Base-by-base conservation (phyloP, 1,140 invertebrate genomes). In the Diprion similis region DNA sequence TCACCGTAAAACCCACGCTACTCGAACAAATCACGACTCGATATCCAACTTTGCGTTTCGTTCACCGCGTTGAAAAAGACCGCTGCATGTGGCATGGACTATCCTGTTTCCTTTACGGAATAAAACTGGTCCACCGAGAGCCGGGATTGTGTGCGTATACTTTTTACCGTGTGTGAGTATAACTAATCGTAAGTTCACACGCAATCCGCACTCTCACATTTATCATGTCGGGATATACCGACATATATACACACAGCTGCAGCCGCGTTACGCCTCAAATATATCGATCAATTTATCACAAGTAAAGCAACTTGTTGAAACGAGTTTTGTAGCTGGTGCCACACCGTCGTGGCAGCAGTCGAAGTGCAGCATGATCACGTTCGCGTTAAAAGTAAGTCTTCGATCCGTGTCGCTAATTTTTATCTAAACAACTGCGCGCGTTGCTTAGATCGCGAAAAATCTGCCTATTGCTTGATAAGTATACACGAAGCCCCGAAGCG, bases 91-190 rank as follows among this genome's bases (percentile, higher is more conserved):
- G 66, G 11, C 66, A 18, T 45, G 66, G 17, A 68, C 66, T 68
- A 19, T 68, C 66, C 10, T 68, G 18, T 68, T 68, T 18, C 66
- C 66, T 68, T 68, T 68, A 68, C 66, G 66, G 15, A 68, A 68
- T 68, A 18, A 68, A 68, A 68, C 66, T 68, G 66, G 66, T 68
- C 66, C 66, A 68, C 37, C 66, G 8, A 15, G 59, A 11, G 19
- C 18, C 11, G 6, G 11, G 17, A 15, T 19, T 68, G 17, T 18
- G 7, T 1, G 18, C 19, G 37, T 68, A 68, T 13, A 18, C 17
- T 64, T 64, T 11, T 68, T 37, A 6, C 24, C 24, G 24, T 37
- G 24, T 37, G 24, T 37, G 24, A 37, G 24, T 37, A 37, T 37
- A 37, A 37, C 24, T 37, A n/a, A n/a, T n/a, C n/a, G n/a, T n/a